Evolutionary conservation across 37 sponge, comb jelly and placozoan genomes (phyloP).

Genomic region (Beroe forskalii): DNA sequence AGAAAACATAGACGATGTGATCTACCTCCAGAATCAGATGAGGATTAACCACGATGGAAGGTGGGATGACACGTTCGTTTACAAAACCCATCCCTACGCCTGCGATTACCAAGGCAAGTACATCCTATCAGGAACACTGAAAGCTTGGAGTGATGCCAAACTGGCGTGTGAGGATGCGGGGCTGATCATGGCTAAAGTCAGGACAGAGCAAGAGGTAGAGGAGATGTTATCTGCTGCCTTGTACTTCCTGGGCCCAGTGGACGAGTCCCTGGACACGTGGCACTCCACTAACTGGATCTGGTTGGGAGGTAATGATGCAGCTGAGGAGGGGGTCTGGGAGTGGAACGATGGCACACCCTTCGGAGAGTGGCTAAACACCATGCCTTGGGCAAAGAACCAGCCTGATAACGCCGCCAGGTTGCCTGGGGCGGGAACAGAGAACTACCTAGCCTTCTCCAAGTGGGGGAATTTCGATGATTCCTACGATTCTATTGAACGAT

Average conservation of each 20-base stretch:
- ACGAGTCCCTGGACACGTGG: neutral
- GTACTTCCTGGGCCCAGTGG: slow-evolving; percentile 7
- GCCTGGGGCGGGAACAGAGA: neutral
- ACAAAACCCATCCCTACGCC: slow-evolving; percentile 35
- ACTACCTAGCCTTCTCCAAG: slow-evolving; percentile 10
- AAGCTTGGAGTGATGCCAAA: slow-evolving; percentile 15
- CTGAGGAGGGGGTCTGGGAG: neutral
- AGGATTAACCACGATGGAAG: slow-evolving; percentile 26
- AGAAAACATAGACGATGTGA: neutral
- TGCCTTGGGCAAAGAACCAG: neutral
- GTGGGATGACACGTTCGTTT: slow-evolving; percentile 23
- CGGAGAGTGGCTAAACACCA: neutral
- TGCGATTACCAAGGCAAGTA: slow-evolving; percentile 44
- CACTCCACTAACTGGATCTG: neutral
- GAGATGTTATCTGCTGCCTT: neutral
- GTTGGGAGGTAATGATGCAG: slow-evolving; percentile 24
- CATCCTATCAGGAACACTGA: neutral
- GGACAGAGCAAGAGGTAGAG: neutral
- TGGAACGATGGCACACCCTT: neutral
- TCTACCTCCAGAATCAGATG: slow-evolving; percentile 19
- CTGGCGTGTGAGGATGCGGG: neutral
- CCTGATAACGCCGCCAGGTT: neutral
- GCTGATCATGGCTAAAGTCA: neutral
- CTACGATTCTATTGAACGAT: neutral
- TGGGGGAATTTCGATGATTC: neutral